A percentile compares a stretch with the other conserved stretches of the same genome.
Conservation (phyloP, 2,113 vertebrate genomes). For the Proterorhinus semilunaris region DNA sequence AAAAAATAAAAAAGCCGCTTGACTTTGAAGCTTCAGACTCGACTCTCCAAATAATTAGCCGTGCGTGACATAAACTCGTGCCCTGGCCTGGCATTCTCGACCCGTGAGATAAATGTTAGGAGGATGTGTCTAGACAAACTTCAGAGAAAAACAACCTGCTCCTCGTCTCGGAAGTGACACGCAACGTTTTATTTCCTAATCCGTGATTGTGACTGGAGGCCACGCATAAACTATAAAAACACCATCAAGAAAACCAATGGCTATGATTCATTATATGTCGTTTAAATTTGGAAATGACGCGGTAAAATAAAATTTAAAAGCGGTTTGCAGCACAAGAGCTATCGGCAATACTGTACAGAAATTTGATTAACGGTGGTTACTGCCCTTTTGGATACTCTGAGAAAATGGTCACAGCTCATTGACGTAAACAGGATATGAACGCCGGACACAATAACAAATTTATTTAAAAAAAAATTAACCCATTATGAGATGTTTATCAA, state of each 20-base stretch:
- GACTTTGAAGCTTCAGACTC: background rate
- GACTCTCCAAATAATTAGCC: background rate
- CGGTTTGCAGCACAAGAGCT: background rate
- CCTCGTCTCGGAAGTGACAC: background rate
- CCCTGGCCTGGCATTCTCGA: background rate
- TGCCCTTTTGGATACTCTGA: too few relatives aligned
- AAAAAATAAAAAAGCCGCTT: background rate
- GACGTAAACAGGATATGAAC: too few relatives aligned
- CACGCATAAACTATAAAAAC: background rate
- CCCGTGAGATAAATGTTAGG: background rate
- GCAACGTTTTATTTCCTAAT: background rate
- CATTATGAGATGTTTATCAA: too few relatives aligned
- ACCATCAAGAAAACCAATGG: background rate
- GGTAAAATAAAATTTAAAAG: background rate
- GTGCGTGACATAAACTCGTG: background rate
- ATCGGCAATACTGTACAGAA: too few relatives aligned
- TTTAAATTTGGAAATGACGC: background rate
- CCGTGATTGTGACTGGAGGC: background rate
- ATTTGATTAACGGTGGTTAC: too few relatives aligned
- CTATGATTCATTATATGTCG: background rate
- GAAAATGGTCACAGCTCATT: too few relatives aligned
- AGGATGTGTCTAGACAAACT: conserved; percentile 6
- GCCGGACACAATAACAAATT: too few relatives aligned
- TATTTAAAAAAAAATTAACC: too few relatives aligned
- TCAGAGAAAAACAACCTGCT: background rate